These are phyloP conservation scores for Tribolium freemani DNA, from an alignment of 2,888 invertebrate species.

Conservation along the genomic window DNA sequence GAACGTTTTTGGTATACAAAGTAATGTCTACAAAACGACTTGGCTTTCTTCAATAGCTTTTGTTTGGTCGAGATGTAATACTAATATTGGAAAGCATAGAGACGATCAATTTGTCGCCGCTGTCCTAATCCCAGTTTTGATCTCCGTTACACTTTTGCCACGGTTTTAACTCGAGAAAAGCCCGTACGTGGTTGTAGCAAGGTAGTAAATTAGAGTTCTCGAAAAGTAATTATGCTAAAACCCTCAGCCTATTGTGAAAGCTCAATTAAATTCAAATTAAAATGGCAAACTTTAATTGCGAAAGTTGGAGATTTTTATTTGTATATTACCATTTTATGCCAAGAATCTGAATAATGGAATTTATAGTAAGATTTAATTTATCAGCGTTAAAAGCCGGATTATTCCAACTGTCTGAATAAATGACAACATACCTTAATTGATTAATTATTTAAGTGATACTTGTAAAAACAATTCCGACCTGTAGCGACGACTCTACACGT, in stretches of 20 bases:
- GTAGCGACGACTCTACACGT: no score
- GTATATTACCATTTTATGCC: conserved; percentile 34
- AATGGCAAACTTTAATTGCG: conserved; percentile 39
- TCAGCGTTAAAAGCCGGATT: conserved; percentile 6
- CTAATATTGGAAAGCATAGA: conserved; percentile 15
- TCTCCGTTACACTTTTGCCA: conserved; percentile 21
- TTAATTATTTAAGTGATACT: background rate
- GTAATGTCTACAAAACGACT: conserved; percentile 19
- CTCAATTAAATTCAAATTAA: conserved; percentile 42
- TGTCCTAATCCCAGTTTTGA: conserved; percentile 8
- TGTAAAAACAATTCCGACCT: background rate
- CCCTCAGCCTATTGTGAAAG: conserved; percentile 34
- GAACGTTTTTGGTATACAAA: conserved; percentile 23
- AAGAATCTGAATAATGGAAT: conserved; percentile 24
- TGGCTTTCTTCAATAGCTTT: conserved; percentile 17
- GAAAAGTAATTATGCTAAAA: conserved; percentile 37
- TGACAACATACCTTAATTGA: conserved; percentile 1
- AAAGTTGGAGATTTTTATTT: conserved; percentile 37
- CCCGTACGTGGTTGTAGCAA: conserved; percentile 8
- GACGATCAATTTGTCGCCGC: conserved; percentile 10
- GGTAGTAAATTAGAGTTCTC: conserved; percentile 21
- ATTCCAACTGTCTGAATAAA: conserved; percentile 1
- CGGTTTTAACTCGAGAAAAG: no score
- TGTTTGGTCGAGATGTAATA: conserved; percentile 19
- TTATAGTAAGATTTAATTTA: conserved; percentile 18